Percentiles rank a stretch among this genome's conserved stretches.
phyloP scores from a whole-genome alignment of 2,797 vertebrate genomes.

The Xenopus petersii region DNA sequence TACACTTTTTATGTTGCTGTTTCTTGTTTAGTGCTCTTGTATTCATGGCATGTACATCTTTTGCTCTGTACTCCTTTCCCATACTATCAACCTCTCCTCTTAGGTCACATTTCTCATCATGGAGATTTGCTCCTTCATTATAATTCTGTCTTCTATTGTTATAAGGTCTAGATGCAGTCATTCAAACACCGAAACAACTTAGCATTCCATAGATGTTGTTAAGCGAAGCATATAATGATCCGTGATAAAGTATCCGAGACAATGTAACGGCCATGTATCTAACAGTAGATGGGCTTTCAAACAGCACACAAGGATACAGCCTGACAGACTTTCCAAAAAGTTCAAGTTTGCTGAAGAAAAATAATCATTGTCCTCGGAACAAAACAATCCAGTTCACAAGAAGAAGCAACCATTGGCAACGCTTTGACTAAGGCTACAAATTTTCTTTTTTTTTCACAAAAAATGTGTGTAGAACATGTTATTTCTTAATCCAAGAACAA shows the following conservation, averaged over 20 bases:
- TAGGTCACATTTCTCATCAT: no score
- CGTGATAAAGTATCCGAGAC: not conserved
- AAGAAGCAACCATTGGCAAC: not conserved
- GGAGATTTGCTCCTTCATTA: conserved; percentile 20
- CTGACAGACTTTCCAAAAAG: not conserved
- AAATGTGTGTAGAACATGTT: no score
- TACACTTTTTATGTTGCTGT: no score
- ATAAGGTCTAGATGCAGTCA: conserved; percentile 5
- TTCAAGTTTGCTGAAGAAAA: not conserved
- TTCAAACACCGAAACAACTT: conserved; percentile 20
- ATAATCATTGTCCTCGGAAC: not conserved
- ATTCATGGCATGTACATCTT: no score
- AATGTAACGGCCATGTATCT: not conserved
- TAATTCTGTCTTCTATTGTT: conserved; percentile 22
- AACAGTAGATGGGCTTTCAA: not conserved
- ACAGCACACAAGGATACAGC: not conserved
- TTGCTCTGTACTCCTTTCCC: no score
- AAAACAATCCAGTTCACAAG: not conserved
- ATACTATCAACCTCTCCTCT: no score
- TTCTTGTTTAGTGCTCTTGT: no score
- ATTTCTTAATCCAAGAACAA: no score
- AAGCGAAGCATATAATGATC: conserved; percentile 6
- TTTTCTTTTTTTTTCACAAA: no score
- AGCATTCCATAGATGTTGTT: not conserved
- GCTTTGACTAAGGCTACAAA: not conserved